Evolutionary conservation across 2,797 vertebrate species (phyloP).

Genomic region (Naso thynnoides): DNA sequence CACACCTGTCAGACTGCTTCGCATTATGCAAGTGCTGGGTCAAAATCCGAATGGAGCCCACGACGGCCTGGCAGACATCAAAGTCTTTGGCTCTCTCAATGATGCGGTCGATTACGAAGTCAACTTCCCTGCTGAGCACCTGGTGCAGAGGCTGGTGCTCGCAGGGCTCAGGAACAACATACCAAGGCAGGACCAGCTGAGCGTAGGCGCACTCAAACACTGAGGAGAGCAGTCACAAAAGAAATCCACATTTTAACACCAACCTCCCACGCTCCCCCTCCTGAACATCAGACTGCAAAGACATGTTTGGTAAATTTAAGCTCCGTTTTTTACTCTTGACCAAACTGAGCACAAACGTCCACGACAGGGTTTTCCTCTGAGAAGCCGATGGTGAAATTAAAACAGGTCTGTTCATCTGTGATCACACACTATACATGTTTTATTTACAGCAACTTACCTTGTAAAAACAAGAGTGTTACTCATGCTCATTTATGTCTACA

Average conservation of each 20-base stretch:
- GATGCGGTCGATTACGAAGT: slow-evolving; percentile 76
- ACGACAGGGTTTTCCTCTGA: slow-evolving; percentile 23
- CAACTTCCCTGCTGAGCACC: slow-evolving; percentile 79
- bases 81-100: slow-evolving; percentile 74
- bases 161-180: slow-evolving; percentile 69
- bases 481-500: background rate
- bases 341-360: slow-evolving; percentile 18
- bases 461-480: background rate
- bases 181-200: slow-evolving; percentile 83
- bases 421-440: background rate
- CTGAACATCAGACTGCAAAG: slow-evolving; percentile 2
- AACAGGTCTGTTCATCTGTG: background rate
- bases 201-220: slow-evolving; percentile 85
- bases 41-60: slow-evolving; percentile 82
- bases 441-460: slow-evolving; percentile 20
- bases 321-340: background rate
- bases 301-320: slow-evolving; percentile 13
- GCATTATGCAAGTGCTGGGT: slow-evolving; percentile 83
- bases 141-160: slow-evolving; percentile 80
- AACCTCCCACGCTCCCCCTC: slow-evolving; percentile 20
- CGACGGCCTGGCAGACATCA: slow-evolving; percentile 73
- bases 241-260: slow-evolving; percentile 14
- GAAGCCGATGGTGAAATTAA: background rate
- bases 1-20: slow-evolving; percentile 82
- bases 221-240: slow-evolving; percentile 64